phyloP scores from a whole-genome alignment of 1,140 invertebrate species.

The Anthonomus grandis region DNA sequence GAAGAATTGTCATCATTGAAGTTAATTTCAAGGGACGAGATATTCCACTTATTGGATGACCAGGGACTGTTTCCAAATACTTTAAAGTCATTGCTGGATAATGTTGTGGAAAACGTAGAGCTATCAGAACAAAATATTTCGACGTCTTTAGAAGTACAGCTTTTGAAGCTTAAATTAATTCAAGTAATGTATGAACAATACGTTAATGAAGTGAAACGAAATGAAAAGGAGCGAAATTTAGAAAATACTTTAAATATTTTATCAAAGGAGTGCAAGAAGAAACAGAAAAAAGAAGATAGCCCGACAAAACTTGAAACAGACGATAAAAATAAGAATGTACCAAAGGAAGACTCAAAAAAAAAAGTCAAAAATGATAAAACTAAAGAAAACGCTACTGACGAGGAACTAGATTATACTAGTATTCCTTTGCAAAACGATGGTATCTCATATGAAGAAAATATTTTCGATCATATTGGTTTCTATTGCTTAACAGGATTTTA shows the following conservation, averaged over 20 bases:
- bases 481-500: slow-evolving; percentile 24
- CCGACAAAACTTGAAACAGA: not conserved
- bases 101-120: slow-evolving; percentile 11
- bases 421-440: slow-evolving; percentile 11
- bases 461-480: slow-evolving; percentile 25
- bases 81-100: slow-evolving; percentile 10
- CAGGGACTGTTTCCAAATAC: slow-evolving; percentile 8
- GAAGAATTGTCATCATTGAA: slow-evolving; percentile 23
- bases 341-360: slow-evolving; percentile 7
- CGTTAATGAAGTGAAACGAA: slow-evolving; percentile 5
- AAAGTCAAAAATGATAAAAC: slow-evolving; percentile 8
- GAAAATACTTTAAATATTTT: slow-evolving; percentile 12
- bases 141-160: not conserved
- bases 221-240: slow-evolving; percentile 16
- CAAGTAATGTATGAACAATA: slow-evolving; percentile 26
- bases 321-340: not conserved
- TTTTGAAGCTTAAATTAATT: slow-evolving; percentile 28
- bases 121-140: not conserved
- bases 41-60: slow-evolving; percentile 13
- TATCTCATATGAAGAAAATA: slow-evolving; percentile 25
- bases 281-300: slow-evolving; percentile 9
- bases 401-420: slow-evolving; percentile 3
- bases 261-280: slow-evolving; percentile 19
- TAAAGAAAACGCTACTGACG: not conserved
- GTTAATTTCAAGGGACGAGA: slow-evolving; percentile 25